Conservation (phyloP, 2,797 vertebrate genomes). For the Peromyscus melanophrys region DNA sequence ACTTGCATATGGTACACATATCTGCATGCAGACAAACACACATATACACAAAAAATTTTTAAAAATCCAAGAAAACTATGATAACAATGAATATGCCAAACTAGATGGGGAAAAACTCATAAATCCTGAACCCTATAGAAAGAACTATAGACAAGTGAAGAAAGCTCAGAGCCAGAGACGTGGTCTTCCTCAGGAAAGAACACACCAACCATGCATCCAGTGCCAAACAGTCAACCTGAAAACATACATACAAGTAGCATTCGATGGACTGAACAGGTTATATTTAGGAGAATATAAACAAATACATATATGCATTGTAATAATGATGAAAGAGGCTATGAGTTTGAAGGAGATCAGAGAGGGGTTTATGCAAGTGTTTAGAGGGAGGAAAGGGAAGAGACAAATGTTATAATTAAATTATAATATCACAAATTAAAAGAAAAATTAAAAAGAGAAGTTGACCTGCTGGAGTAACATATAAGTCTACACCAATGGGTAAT, state of each 20-base stretch:
- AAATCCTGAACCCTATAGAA: background rate
- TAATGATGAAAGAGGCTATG: background rate
- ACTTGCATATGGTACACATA: background rate
- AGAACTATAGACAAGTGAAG: background rate
- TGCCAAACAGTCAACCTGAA: background rate
- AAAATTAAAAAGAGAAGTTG: slow-evolving; percentile 39
- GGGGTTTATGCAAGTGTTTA: background rate
- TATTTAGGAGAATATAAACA: background rate
- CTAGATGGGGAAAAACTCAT: background rate
- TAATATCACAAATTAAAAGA: background rate
- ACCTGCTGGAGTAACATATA: slow-evolving; percentile 75
- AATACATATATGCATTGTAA: background rate
- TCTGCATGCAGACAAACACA: background rate
- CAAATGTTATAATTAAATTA: background rate
- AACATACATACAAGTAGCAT: background rate
- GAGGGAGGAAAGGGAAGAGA: background rate
- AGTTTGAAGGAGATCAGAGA: background rate
- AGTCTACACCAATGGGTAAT: slow-evolving; percentile 81
- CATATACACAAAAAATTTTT: background rate
- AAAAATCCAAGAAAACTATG: background rate
- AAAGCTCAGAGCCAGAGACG: background rate
- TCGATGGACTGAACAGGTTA: background rate
- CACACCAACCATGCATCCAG: too few species aligned
- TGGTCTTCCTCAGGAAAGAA: background rate
- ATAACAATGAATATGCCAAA: background rate